These are phyloP conservation scores for Myocastor coypus DNA, from an alignment of 2,113 vertebrate species.

Conservation along the genomic window DNA sequence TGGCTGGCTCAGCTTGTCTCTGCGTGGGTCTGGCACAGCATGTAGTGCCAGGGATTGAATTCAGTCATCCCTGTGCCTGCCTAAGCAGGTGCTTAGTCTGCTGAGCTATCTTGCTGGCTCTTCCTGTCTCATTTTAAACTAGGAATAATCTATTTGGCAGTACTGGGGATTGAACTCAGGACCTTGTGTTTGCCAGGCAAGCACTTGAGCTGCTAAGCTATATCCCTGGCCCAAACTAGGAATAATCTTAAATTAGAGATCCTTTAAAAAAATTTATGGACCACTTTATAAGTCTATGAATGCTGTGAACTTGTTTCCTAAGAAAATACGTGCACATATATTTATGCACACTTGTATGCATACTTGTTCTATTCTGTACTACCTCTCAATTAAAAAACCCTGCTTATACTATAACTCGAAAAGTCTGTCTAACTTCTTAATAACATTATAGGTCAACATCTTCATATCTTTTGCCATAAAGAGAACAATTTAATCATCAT, in stretches of 20 bases:
- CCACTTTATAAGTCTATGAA: not conserved
- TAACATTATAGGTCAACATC: not conserved
- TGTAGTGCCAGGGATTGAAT: too few species aligned
- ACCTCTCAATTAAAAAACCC: not conserved
- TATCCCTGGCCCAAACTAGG: not conserved
- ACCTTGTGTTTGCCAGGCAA: too few species aligned
- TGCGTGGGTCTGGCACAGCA: too few species aligned
- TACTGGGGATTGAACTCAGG: too few species aligned
- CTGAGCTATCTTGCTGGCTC: too few species aligned
- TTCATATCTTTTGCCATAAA: not conserved
- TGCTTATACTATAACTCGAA: not conserved
- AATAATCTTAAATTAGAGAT: conserved; percentile 9
- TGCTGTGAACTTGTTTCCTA: not conserved
- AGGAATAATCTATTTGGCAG: not conserved
- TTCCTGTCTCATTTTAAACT: not conserved
- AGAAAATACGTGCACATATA: not conserved
- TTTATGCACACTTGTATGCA: not conserved
- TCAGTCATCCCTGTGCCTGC: too few species aligned
- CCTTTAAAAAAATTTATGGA: not conserved
- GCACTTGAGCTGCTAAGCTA: too few species aligned
- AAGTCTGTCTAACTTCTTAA: conserved; percentile 20
- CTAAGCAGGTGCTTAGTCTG: too few species aligned
- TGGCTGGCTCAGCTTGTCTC: too few species aligned
- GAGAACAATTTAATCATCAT: not conserved
- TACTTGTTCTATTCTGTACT: not conserved